These are phyloP conservation scores for Tenrec ecaudatus DNA, from an alignment of 2,113 vertebrate genomes.

Conservation along the genomic window DNA sequence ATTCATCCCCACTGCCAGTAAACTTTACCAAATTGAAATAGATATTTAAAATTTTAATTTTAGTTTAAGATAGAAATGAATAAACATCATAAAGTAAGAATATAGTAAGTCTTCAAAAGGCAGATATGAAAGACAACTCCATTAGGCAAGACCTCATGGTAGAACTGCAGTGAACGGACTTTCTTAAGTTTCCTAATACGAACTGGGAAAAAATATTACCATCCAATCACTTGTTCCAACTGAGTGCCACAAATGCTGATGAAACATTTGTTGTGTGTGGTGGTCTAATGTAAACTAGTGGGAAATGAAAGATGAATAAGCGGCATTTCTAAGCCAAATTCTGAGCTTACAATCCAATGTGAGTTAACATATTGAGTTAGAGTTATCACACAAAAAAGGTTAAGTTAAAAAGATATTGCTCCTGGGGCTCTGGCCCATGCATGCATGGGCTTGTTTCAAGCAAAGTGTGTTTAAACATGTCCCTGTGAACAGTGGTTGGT, in stretches of 20 bases:
- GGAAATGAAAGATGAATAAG: constrained; percentile 12
- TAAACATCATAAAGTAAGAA: background rate
- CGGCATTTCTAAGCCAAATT: background rate
- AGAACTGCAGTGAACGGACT: background rate
- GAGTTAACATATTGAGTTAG: background rate
- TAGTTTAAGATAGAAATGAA: background rate
- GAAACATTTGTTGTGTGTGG: background rate
- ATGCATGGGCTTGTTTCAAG: too few relatives aligned
- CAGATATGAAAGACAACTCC: background rate
- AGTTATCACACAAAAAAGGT: background rate
- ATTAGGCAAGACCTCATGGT: background rate
- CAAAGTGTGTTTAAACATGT: too few relatives aligned
- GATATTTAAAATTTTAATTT: background rate
- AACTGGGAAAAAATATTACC: constrained; percentile 3
- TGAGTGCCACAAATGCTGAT: constrained; percentile 15
- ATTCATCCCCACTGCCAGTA: background rate
- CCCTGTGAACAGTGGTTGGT: too few relatives aligned
- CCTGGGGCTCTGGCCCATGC: too few relatives aligned
- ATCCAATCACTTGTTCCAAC: constrained; percentile 42
- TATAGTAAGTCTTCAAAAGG: constrained; percentile 18
- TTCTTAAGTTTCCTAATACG: background rate
- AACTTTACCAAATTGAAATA: background rate
- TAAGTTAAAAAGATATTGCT: too few relatives aligned
- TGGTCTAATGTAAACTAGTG: background rate
- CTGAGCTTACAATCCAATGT: background rate